A percentile compares a stretch with the other conserved stretches of the same genome.
Conservation (phyloP, 2,888 invertebrate genomes). For the Icerya purchasi region DNA sequence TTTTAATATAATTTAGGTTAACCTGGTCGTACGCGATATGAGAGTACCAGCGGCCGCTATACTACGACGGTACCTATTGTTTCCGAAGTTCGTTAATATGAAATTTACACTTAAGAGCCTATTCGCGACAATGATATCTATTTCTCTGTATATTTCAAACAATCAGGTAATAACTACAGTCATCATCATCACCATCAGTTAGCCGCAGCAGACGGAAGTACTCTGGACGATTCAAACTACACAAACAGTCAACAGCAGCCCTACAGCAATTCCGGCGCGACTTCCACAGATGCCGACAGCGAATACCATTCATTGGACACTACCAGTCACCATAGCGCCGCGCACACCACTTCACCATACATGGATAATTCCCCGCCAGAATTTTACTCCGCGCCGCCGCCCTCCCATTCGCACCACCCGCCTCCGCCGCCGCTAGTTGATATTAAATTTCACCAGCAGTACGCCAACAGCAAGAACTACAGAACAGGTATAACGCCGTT, state of each 20-base stretch:
- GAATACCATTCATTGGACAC: constrained; percentile 33
- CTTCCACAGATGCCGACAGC: constrained; percentile 28
- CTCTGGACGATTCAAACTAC: constrained; percentile 12
- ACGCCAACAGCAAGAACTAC: constrained; percentile 10
- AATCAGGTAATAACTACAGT: background rate
- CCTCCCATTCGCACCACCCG: constrained; percentile 17
- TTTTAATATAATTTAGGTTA: too few species aligned
- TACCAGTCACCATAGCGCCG: constrained; percentile 24
- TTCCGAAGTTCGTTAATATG: too few species aligned
- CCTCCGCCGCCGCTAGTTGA: constrained; percentile 28
- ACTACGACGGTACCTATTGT: too few species aligned
- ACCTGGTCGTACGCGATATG: too few species aligned
- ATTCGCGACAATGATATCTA: too few species aligned
- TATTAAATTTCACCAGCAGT: constrained; percentile 46
- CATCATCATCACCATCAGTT: background rate
- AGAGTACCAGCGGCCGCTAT: too few species aligned
- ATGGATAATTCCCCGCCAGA: constrained; percentile 48
- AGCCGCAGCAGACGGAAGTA: constrained; percentile 21
- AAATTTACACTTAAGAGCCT: too few species aligned
- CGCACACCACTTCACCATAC: constrained; percentile 31
- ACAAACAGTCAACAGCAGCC: constrained; percentile 5
- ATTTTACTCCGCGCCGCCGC: constrained; percentile 40
- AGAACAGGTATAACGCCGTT: constrained; percentile 8
- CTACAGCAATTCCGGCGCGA: background rate
- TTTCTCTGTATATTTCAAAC: too few species aligned